Percentiles rank a stretch among this genome's conserved stretches.
phyloP scores from a whole-genome alignment of 2,888 invertebrate genomes.

The Heliconius ethilla region DNA sequence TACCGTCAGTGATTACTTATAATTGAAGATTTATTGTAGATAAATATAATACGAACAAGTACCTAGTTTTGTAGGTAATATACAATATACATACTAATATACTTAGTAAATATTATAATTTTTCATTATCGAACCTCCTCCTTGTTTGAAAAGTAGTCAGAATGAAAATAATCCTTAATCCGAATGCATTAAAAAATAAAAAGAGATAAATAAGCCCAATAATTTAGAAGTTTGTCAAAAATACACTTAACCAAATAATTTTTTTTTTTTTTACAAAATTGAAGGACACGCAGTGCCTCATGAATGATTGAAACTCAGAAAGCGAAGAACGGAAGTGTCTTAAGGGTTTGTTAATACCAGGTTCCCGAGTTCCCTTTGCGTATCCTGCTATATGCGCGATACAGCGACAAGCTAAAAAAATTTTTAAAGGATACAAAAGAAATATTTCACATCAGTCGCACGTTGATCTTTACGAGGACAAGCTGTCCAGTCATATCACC shows the following conservation, averaged over 20 bases:
- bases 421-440: not conserved
- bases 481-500: not conserved
- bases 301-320: not conserved
- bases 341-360: not conserved
- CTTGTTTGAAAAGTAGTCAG: no score
- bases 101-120: no score
- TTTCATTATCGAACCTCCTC: no score
- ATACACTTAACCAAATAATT: no score
- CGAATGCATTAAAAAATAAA: no score
- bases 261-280: no score
- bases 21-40: not conserved
- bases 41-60: not conserved
- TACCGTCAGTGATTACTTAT: slow-evolving; percentile 23
- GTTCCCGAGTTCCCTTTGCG: not conserved
- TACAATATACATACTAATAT: no score
- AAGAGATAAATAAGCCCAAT: no score
- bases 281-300: not conserved
- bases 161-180: no score
- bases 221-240: no score
- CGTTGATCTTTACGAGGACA: not conserved
- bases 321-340: not conserved
- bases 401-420: not conserved
- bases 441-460: not conserved
- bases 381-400: not conserved
- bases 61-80: not conserved